Base-by-base conservation (phyloP, 2,888 invertebrate species). In the Linhomoeus sp. region DNA sequence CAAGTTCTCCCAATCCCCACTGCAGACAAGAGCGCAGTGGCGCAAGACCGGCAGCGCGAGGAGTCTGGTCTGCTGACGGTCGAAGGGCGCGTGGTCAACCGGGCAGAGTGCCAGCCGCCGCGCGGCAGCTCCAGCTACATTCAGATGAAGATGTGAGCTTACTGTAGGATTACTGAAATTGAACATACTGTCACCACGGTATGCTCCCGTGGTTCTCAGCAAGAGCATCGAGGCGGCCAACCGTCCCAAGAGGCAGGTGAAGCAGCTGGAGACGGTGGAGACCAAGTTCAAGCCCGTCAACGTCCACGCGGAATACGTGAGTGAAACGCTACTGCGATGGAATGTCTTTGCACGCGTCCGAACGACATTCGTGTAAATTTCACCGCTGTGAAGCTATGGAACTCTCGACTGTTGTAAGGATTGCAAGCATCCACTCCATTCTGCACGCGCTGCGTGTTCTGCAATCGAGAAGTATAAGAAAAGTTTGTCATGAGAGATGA, bases 221-320 rank as follows among this genome's bases (percentile, higher is more conserved):
- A 46, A 49, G 14, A 57, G 59, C 29, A 61, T 63, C 40, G 55
- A 58, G 45, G 55, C 54, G 46, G 52, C 51, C 40, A 54, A 54
- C 25, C 55, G 62, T 47, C 63, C 63, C 1, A 58, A 55, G 47
- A 52, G 54, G 35, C 51, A 50, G 38, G 55, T 62, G 5, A 49
- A 55, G 41, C 52, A 56, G 36, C 54, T 64, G 39, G 61, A 62
- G 15, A 54, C 36, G 49, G 61, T 61, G 17, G 60, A 53, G 17
- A 54, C 59, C 40, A 64, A 60, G 47, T 61, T 53, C 52, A 64
- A 63, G 49, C 63, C 63, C 19, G 55, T 52, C 12, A 49, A 51
- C 17, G 40, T 48, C 17, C 62, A 63, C 48, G 50, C 46, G 1
- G 61, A 63, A 45, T 55, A 59, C 41, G 50, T 50, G 29, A 5